Conservation (phyloP, 1,140 invertebrate species). For the Drosophila lacertosa region DNA sequence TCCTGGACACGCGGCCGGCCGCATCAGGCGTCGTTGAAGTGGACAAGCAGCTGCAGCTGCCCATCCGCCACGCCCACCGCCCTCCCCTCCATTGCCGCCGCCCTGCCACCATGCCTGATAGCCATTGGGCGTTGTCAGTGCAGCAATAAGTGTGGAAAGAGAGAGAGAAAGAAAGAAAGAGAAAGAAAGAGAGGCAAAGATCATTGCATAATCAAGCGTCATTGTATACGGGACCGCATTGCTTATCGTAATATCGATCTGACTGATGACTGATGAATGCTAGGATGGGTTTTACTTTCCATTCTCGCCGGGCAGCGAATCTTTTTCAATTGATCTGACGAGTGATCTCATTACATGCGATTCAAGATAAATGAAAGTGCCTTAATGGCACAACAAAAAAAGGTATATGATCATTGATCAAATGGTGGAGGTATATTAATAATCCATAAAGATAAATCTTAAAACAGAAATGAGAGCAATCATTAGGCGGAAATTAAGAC, state of each 20-base stretch:
- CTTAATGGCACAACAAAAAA: conserved; percentile 8
- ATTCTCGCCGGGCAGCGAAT: conserved; percentile 17
- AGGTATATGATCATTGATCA: conserved; percentile 13
- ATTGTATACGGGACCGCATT: conserved; percentile 14
- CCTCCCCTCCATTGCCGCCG: conserved; percentile 5
- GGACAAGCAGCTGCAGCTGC: conserved; percentile 29
- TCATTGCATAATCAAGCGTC: conserved; percentile 46
- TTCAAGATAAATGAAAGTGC: conserved; percentile 38
- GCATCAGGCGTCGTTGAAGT: conserved; percentile 17
- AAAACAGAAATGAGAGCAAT: background rate
- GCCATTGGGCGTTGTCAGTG: conserved; percentile 13
- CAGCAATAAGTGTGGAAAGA: background rate
- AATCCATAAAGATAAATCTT: background rate
- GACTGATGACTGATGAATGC: conserved; percentile 46
- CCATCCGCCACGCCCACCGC: background rate
- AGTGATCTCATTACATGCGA: conserved; percentile 23
- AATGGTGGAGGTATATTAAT: background rate
- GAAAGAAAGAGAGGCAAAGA: background rate
- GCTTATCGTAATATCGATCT: conserved; percentile 45
- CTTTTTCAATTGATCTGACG: conserved; percentile 30
- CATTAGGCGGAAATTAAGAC: too few relatives aligned
- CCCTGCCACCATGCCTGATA: conserved; percentile 3
- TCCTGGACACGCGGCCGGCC: conserved; percentile 45
- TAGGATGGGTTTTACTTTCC: conserved; percentile 43
- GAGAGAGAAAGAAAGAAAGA: background rate